Conservation (phyloP, 1,140 invertebrate genomes). For the Teleogryllus occipitalis region DNA sequence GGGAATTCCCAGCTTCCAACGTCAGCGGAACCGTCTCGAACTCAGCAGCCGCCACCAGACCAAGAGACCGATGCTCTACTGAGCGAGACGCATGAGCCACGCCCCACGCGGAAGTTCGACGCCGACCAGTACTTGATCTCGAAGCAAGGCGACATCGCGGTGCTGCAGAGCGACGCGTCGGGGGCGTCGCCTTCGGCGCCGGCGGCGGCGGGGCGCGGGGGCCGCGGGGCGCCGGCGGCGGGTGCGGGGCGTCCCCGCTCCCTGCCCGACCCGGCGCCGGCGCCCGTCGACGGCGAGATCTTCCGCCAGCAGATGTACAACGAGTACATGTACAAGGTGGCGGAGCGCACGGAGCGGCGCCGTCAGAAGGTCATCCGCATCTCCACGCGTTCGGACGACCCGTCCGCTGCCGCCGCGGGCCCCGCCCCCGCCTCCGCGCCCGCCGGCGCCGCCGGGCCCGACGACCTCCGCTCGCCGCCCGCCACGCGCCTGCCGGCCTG, state of each 20-base stretch:
- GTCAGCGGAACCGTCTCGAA: too few species aligned
- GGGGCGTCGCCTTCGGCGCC: neutral
- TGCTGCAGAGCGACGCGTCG: constrained; percentile 17
- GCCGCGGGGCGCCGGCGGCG: neutral
- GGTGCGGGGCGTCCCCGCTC: neutral
- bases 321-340: constrained; percentile 69
- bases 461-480: constrained; percentile 34
- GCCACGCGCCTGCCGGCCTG: constrained; percentile 19
- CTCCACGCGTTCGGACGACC: constrained; percentile 31
- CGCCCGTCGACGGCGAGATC: constrained; percentile 46
- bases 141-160: constrained; percentile 26
- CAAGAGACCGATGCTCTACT: too few species aligned
- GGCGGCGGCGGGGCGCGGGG: constrained; percentile 8
- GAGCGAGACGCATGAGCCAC: neutral
- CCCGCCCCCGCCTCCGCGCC: constrained; percentile 7
- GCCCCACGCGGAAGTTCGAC: constrained; percentile 20
- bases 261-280: neutral
- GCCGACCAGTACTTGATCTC: constrained; percentile 26
- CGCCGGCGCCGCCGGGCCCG: constrained; percentile 32
- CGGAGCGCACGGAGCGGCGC: constrained; percentile 65
- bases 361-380: constrained; percentile 71
- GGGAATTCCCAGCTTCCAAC: too few species aligned
- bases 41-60: too few species aligned
- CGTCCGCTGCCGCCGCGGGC: constrained; percentile 9
- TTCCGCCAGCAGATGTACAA: constrained; percentile 70